Evolutionary conservation across 1,140 invertebrate genomes (phyloP).

Genomic region (Hyphantria cunea): DNA sequence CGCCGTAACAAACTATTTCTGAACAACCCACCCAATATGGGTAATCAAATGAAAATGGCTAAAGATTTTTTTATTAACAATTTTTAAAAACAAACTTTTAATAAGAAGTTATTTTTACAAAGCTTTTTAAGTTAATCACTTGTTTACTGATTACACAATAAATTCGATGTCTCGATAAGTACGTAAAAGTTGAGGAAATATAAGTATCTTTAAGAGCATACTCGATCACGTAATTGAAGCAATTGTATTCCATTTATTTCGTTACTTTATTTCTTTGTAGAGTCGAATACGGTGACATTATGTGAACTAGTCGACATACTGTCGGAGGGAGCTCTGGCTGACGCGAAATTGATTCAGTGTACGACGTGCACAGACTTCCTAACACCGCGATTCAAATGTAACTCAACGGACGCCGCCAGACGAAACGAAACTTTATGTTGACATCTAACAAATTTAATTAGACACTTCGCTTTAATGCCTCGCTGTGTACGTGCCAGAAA

Average conservation of each 20-base stretch:
- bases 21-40: too few species aligned
- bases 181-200: too few species aligned
- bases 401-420: constrained; percentile 38
- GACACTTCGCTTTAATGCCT: constrained; percentile 50
- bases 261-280: constrained; percentile 16
- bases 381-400: constrained; percentile 68
- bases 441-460: constrained; percentile 69
- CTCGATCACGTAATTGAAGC: constrained; percentile 19
- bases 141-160: too few species aligned
- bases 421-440: constrained; percentile 65
- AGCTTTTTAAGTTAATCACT: too few species aligned
- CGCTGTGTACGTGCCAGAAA: constrained; percentile 33
- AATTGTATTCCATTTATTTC: constrained; percentile 9
- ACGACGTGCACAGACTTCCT: constrained; percentile 65
- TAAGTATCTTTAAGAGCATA: background rate
- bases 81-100: too few species aligned
- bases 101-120: too few species aligned
- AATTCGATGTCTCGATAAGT: too few species aligned
- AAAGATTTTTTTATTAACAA: too few species aligned
- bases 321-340: constrained; percentile 50
- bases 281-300: constrained; percentile 29
- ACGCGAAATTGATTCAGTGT: constrained; percentile 76
- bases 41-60: too few species aligned
- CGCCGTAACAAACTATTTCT: too few species aligned
- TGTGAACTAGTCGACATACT: constrained; percentile 33